Percentiles rank a stretch among this genome's conserved stretches.
phyloP scores from a whole-genome alignment of 2,888 invertebrate genomes.

The Plagodis pulveraria region DNA sequence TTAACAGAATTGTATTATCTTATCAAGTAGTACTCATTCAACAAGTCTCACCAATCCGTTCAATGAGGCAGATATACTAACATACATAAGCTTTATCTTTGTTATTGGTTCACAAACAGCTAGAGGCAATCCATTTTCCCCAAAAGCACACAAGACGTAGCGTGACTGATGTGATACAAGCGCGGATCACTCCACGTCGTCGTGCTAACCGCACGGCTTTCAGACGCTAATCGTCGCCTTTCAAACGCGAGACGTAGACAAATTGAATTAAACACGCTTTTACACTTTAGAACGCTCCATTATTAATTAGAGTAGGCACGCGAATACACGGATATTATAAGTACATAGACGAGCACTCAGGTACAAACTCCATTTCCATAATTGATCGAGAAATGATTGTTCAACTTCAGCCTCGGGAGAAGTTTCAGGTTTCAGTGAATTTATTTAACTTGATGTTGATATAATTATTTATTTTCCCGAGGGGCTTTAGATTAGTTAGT shows the following conservation, averaged over 20 bases:
- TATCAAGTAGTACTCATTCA: no score
- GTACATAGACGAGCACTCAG: constrained; percentile 32
- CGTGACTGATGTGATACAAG: constrained; percentile 37
- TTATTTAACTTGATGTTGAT: constrained; percentile 31
- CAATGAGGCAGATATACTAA: constrained; percentile 13
- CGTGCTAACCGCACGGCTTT: constrained; percentile 57
- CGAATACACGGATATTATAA: constrained; percentile 23
- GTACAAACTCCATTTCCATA: constrained; percentile 30
- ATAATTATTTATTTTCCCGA: constrained; percentile 27
- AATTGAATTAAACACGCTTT: constrained; percentile 77
- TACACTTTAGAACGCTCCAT: constrained; percentile 58
- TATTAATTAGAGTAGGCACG: constrained; percentile 61
- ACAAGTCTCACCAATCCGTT: constrained; percentile 2
- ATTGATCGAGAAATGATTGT: constrained; percentile 33
- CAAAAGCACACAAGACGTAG: constrained; percentile 9
- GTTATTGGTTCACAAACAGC: constrained; percentile 8
- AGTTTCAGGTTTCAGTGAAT: constrained; percentile 28
- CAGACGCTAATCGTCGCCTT: constrained; percentile 70
- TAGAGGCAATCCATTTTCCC: constrained; percentile 16
- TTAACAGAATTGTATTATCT: no score
- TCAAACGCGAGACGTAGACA: constrained; percentile 68
- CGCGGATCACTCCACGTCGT: constrained; percentile 50
- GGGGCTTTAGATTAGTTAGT: constrained; percentile 16
- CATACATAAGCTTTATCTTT: constrained; percentile 3
- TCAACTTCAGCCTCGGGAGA: constrained; percentile 23